Evolutionary conservation across 2,113 vertebrate species (phyloP), one percentile per base, ranked within the genome.

Genomic region (Cebidichthys violaceus): DNA sequence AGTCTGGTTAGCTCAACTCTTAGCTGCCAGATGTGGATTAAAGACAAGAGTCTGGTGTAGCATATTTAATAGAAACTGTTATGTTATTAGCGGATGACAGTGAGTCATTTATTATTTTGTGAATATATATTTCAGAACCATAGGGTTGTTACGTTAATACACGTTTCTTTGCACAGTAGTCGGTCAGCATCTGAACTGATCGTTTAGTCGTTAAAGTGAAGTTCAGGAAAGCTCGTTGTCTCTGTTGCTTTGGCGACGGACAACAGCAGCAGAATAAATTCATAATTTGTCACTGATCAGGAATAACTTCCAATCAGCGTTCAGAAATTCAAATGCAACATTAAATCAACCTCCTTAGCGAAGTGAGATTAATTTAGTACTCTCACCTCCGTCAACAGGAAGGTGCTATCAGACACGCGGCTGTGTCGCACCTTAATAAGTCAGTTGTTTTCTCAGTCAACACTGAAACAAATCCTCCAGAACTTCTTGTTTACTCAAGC

Each of bases 381-480:
- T 81, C 68, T 70, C 47, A 43, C 67, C 64, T 77, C 47, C 66
- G 55, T 84, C 80, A 72, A 33, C 6, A 62, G 29, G 74, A 74
- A 18, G 65, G 72, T 83, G 41, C 80, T 84, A 86, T 82, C 81
- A 88, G 65, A 64, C 69, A 57, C 54, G 27, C 4, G 1, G 70
- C 52, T 8, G 6, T 75, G 86, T 93, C 45, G 0, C 84, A 88
- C 88, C 71, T 77, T 24, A 29, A 72, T 89, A 78, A 91, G 86
- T 82, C 88, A 85, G 88, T 86, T 92, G 83, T 92, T 93, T 90
- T 83, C 77, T 77, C 75, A 65, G 39, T 59, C 74, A 57, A 55
- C 41, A 18, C 75, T 37, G 64, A 29, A 65, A 68, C 41, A 77
- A 4, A 81, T 75, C 66, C 22, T 10, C 22, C 31, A 57, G 14